Evolutionary conservation across 2,113 vertebrate species (phyloP), one percentile per base, ranked within the genome.

Genomic region (Grus americana): DNA sequence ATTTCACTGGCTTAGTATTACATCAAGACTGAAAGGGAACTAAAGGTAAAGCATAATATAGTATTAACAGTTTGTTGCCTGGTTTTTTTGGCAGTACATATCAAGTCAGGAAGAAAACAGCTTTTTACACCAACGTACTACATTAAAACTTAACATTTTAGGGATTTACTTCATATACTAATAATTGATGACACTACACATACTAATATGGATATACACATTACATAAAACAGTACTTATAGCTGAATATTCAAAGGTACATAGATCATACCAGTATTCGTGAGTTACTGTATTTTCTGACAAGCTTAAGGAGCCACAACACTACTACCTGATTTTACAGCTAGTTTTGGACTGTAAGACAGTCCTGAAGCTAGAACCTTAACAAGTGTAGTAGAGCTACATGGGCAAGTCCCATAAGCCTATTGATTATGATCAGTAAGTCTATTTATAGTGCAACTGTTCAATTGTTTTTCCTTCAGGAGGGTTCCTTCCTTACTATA

Each of bases 191-290:
- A 63, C 15, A 27, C 46, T 9, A 36, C 0, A 2, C 32, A 32
- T 15, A 24, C 8, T 12, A 50, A 7, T 0, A 42, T 1, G 1
- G 12, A 50, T 13, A 2, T 4, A 16, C 5, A 2, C 5, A 2
- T 34, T 6, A n/a, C 1, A 3, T 5, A 26, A 10, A 10, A 19
- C 5, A 24, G 8, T 12, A 17, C 21, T 42, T 70, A 7, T 24
- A 72, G 16, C 3, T 63, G 17, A 27, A 5, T 36, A 58, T 73
- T 46, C 50, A 23, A 17, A 79, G 2, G 2, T 11, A 76, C 26
- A 4, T 15, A 16, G 9, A 23, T 29, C 4, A 27, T 10, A 12
- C 19, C 22, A 50, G 11, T 17, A 38, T 7, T 32, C 71, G 26
- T 3, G 4, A 47, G 12, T 57, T 47, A 20, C 2, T 52, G 2